phyloP scores from a whole-genome alignment of 2,113 vertebrate species.

The Pseudolaguvia tuberculata region DNA sequence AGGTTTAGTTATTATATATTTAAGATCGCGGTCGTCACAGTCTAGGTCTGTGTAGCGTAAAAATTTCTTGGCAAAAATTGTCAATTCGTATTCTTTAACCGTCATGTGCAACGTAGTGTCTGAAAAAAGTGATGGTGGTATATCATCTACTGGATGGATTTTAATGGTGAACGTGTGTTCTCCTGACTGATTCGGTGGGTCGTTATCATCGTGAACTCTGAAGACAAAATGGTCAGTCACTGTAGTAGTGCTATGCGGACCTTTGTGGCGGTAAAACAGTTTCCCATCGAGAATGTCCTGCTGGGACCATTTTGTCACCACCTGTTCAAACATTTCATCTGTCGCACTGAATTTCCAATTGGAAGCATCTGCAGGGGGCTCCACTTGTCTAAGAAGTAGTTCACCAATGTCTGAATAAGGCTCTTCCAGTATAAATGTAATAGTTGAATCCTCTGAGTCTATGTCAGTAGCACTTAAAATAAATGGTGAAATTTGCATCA shows the following conservation, averaged over 20 bases:
- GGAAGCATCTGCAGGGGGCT: conserved; percentile 74
- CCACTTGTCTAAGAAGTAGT: conserved; percentile 80
- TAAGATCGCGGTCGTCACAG: conserved; percentile 87
- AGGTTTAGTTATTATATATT: conserved; percentile 76
- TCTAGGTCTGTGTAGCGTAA: conserved; percentile 87
- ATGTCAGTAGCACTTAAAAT: conserved; percentile 87
- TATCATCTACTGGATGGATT: conserved; percentile 81
- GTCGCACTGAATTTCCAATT: conserved; percentile 74
- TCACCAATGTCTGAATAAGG: conserved; percentile 73
- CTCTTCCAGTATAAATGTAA: conserved; percentile 76
- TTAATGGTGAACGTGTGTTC: conserved; percentile 78
- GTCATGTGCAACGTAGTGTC: conserved; percentile 82
- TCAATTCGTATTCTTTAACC: conserved; percentile 87
- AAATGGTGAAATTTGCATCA: conserved; percentile 72
- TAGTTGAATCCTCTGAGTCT: conserved; percentile 84
- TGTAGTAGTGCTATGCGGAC: conserved; percentile 78
- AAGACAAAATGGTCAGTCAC: conserved; percentile 84
- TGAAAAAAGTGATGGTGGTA: conserved; percentile 79
- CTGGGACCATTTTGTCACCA: conserved; percentile 83
- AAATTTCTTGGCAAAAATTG: conserved; percentile 78
- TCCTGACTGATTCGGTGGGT: conserved; percentile 86
- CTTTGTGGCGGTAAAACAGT: conserved; percentile 82
- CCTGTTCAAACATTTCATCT: conserved; percentile 80
- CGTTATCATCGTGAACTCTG: conserved; percentile 87
- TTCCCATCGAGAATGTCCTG: conserved; percentile 82